Conservation (phyloP, 1,140 invertebrate species). For the Penaeus chinensis region DNA sequence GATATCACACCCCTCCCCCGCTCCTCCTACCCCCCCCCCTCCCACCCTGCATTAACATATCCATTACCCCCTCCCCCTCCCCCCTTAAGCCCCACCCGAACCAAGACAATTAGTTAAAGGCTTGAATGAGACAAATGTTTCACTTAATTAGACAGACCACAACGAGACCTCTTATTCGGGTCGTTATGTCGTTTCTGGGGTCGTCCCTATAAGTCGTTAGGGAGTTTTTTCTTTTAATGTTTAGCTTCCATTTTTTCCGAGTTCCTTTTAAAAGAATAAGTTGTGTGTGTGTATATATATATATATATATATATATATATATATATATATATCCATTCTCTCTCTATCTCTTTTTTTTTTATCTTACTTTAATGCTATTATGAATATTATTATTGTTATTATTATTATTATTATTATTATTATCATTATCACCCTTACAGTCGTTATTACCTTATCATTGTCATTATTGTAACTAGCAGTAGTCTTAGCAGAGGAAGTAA, state of each 20-base stretch:
- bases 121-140: constrained; percentile 24
- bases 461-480: neutral
- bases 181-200: neutral
- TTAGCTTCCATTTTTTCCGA: neutral
- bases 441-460: neutral
- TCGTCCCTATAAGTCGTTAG: neutral
- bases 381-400: too few relatives aligned
- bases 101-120: constrained; percentile 10
- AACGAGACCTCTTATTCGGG: neutral
- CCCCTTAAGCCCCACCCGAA: neutral
- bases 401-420: neutral
- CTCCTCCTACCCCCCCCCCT: neutral
- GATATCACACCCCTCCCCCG: too few relatives aligned
- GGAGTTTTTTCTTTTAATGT: neutral
- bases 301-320: too few relatives aligned
- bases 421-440: neutral
- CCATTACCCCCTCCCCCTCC: neutral
- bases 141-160: constrained; percentile 14
- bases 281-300: too few relatives aligned
- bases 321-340: too few relatives aligned
- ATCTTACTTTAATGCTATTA: too few relatives aligned
- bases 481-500: too few relatives aligned
- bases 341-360: too few relatives aligned
- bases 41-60: constrained; percentile 2
- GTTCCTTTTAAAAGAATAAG: neutral